These are phyloP conservation scores for Leucophora obtusa DNA, from an alignment of 2,888 invertebrate species.

Conservation along the genomic window DNA sequence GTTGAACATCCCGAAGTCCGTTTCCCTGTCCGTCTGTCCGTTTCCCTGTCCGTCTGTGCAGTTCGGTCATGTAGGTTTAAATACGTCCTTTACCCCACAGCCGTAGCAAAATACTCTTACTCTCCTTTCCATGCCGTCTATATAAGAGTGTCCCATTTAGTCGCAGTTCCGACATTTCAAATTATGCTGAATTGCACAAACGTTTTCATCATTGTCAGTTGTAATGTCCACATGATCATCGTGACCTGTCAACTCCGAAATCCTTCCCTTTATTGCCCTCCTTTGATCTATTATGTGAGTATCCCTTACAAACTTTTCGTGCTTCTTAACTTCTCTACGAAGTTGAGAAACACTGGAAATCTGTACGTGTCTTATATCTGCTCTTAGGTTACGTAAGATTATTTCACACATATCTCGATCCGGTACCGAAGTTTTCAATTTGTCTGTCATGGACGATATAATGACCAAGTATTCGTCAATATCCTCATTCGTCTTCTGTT, in stretches of 20 bases:
- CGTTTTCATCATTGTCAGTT: neutral
- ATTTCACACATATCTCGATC: slow-evolving; percentile 24
- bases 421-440: neutral
- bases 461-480: slow-evolving; percentile 17
- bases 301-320: slow-evolving; percentile 12
- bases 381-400: slow-evolving; percentile 22
- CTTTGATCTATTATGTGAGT: neutral
- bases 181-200: neutral
- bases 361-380: too few species aligned
- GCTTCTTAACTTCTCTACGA: too few species aligned
- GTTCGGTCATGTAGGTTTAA: neutral
- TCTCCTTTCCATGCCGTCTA: neutral
- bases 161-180: slow-evolving; percentile 19
- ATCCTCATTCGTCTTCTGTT: slow-evolving; percentile 13
- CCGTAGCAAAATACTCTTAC: slow-evolving; percentile 19
- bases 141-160: neutral
- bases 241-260: neutral
- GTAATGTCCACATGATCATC: neutral
- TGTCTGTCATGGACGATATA: neutral
- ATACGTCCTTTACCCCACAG: slow-evolving; percentile 7
- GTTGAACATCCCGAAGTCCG: slow-evolving; percentile 26
- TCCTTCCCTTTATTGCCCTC: neutral
- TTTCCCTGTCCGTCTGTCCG: too few species aligned
- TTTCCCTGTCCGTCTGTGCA: slow-evolving; percentile 17
- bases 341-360: too few species aligned